These are phyloP conservation scores for Drosophila funebris DNA, from an alignment of 1,140 invertebrate genomes.

Conservation along the genomic window DNA sequence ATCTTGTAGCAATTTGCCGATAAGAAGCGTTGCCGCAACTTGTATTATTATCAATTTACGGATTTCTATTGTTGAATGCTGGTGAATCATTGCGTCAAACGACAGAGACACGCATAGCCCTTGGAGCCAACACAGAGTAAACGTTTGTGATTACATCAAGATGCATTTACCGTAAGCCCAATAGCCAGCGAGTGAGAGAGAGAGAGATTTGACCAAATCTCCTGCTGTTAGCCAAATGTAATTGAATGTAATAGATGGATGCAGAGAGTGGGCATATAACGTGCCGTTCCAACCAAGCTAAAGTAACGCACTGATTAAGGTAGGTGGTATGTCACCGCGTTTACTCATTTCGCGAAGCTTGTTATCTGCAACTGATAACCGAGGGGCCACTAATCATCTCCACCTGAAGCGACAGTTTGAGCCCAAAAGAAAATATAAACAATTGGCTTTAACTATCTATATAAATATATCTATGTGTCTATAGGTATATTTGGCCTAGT, in stretches of 20 bases:
- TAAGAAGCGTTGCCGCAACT: slow-evolving; percentile 49
- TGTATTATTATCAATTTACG: slow-evolving; percentile 42
- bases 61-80: slow-evolving; percentile 52
- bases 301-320: slow-evolving; percentile 66
- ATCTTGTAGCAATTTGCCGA: slow-evolving; percentile 64
- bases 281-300: slow-evolving; percentile 13
- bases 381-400: slow-evolving; percentile 55
- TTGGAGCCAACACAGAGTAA: background rate
- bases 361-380: slow-evolving; percentile 55
- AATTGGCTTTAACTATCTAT: slow-evolving; percentile 41
- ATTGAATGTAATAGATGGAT: background rate
- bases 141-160: background rate
- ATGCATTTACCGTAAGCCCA: slow-evolving; percentile 23
- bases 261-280: background rate
- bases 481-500: background rate
- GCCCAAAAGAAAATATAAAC: slow-evolving; percentile 63
- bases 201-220: background rate
- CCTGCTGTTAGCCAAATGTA: background rate
- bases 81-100: slow-evolving; percentile 42
- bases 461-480: background rate
- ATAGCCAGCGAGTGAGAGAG: background rate
- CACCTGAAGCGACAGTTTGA: slow-evolving; percentile 39
- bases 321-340: slow-evolving; percentile 61
- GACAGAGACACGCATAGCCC: slow-evolving; percentile 21
- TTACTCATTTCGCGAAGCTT: slow-evolving; percentile 72